Percentiles rank a stretch among this genome's conserved stretches.
These are phyloP conservation scores for Ctenicera cuprea DNA, from an alignment of 2,888 invertebrate species.

Conservation along the genomic window DNA sequence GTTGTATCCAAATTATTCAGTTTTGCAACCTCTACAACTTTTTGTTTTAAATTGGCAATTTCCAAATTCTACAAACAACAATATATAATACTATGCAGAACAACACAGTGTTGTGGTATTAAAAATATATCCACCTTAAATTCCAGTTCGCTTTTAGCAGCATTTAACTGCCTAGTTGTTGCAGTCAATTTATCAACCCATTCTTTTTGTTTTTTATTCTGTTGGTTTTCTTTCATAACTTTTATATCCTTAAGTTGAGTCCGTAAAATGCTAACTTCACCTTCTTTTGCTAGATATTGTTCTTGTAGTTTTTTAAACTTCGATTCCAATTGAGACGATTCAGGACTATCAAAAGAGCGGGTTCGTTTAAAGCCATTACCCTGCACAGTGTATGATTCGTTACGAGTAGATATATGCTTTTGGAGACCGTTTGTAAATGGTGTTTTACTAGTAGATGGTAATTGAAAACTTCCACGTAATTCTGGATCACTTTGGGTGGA, in stretches of 20 bases:
- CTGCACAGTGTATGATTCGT: not conserved
- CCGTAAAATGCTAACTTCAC: conserved; percentile 76
- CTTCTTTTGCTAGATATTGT: conserved; percentile 76
- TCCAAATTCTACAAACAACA: conserved; percentile 71
- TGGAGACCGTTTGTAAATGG: not conserved
- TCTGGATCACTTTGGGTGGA: conserved; percentile 54
- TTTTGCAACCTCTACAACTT: conserved; percentile 63
- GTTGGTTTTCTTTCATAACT: conserved; percentile 71
- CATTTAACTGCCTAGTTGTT: conserved; percentile 71
- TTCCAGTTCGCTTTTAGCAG: conserved; percentile 75
- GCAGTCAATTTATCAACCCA: conserved; percentile 73
- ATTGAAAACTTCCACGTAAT: not conserved
- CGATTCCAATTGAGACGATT: not conserved
- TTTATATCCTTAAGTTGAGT: conserved; percentile 75
- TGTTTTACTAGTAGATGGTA: conserved; percentile 20
- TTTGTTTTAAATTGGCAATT: conserved; percentile 76
- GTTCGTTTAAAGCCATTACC: conserved; percentile 31
- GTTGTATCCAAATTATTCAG: conserved; percentile 30
- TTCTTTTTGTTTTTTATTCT: conserved; percentile 72
- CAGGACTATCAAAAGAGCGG: conserved; percentile 9
- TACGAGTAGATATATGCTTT: not conserved
- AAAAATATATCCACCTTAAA: no score
- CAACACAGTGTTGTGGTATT: no score
- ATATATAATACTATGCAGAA: conserved; percentile 33
- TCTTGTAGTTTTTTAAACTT: conserved; percentile 65